Conservation (phyloP, 1,140 invertebrate genomes). For the Andricus grossulariae region DNA sequence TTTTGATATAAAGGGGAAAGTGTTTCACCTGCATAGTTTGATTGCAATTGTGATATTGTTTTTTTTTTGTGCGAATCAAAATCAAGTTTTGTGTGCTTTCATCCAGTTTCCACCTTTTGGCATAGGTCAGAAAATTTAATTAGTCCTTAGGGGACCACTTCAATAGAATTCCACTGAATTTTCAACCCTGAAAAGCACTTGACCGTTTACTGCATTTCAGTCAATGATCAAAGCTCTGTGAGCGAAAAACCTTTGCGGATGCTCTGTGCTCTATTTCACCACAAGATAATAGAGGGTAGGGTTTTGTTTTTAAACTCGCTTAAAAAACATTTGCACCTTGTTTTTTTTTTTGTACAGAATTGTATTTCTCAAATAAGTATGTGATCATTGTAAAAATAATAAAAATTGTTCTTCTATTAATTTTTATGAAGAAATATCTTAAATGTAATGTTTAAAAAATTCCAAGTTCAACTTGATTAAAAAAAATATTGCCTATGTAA, state of each 20-base stretch:
- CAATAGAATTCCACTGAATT: conserved; percentile 11
- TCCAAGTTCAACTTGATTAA: too few relatives aligned
- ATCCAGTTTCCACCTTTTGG: background rate
- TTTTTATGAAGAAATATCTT: too few relatives aligned
- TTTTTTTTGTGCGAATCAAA: too few relatives aligned
- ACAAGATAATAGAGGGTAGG: background rate
- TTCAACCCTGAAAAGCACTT: background rate
- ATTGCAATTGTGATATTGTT: too few relatives aligned
- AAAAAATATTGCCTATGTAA: too few relatives aligned
- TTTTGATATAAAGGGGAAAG: too few relatives aligned
- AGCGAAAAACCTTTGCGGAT: background rate
- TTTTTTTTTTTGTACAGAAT: too few relatives aligned
- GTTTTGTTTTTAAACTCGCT: background rate
- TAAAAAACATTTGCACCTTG: background rate
- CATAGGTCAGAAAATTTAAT: background rate
- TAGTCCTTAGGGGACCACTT: background rate
- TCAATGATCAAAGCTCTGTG: background rate
- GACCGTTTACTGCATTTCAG: conserved; percentile 9
- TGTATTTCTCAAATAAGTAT: too few relatives aligned
- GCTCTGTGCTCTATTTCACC: background rate
- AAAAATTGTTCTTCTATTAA: too few relatives aligned
- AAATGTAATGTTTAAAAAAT: too few relatives aligned
- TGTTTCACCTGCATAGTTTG: too few relatives aligned
- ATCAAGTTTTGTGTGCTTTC: background rate
- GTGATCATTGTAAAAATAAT: too few relatives aligned